Conservation (phyloP, 2,888 invertebrate genomes). For the Dione vanillae region DNA sequence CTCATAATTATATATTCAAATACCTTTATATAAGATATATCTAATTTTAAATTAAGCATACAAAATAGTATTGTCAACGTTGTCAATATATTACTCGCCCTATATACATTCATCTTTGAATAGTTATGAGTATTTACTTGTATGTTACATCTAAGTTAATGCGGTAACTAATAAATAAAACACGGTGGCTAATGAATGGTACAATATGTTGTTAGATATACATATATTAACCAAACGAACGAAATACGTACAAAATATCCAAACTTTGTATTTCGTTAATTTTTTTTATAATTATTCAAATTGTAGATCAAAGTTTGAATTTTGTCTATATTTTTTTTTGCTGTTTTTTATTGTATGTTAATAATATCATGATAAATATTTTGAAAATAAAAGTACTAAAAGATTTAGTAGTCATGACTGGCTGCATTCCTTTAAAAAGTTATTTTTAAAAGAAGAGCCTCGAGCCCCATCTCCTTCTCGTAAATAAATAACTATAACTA, state of each 20-base stretch:
- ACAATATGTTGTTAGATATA: constrained; percentile 51
- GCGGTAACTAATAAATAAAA: constrained; percentile 59
- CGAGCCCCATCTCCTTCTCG: constrained; percentile 61
- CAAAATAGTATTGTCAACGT: constrained; percentile 78
- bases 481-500: constrained; percentile 79
- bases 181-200: constrained; percentile 39
- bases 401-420: constrained; percentile 48
- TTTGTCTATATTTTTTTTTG: constrained; percentile 60
- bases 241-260: constrained; percentile 68
- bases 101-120: constrained; percentile 67
- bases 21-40: constrained; percentile 40
- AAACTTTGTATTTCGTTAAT: constrained; percentile 69
- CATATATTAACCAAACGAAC: constrained; percentile 31
- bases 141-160: constrained; percentile 55
- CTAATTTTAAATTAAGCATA: constrained; percentile 67
- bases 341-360: not conserved
- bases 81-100: constrained; percentile 77
- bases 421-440: constrained; percentile 77
- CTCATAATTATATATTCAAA: constrained; percentile 32
- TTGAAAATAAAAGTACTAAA: not conserved
- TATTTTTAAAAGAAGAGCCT: constrained; percentile 79
- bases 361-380: not conserved
- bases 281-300: constrained; percentile 46
- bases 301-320: constrained; percentile 72
- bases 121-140: constrained; percentile 66